phyloP scores from a whole-genome alignment of 2,797 vertebrate genomes.

The Sebastes itinus region DNA sequence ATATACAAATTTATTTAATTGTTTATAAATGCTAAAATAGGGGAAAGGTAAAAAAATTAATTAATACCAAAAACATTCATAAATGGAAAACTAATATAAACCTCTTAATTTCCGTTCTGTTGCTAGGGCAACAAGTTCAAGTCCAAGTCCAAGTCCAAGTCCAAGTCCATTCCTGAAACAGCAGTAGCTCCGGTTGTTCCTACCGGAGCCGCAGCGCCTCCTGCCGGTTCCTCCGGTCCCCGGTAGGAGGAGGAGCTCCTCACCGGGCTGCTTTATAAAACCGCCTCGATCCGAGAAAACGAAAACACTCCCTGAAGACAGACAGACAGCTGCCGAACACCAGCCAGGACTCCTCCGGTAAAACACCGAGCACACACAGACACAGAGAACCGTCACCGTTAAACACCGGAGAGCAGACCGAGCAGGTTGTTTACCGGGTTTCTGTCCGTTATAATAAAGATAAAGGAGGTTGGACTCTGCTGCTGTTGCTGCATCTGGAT shows the following conservation, averaged over 20 bases:
- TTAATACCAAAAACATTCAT: neutral
- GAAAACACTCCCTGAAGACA: conserved; percentile 77
- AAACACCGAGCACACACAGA: neutral
- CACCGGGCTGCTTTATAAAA: conserved; percentile 75
- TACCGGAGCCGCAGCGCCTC: conserved; percentile 56
- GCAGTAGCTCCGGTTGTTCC: no score
- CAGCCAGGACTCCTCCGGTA: neutral
- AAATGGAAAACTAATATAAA: neutral
- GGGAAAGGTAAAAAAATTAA: neutral
- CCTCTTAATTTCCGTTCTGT: no score
- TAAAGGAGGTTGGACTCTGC: no score
- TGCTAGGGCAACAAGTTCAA: no score
- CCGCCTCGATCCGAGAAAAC: conserved; percentile 71
- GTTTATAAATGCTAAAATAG: no score
- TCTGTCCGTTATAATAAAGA: neutral
- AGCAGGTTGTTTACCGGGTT: conserved; percentile 18
- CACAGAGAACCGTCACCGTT: conserved; percentile 19
- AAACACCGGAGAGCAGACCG: conserved; percentile 20
- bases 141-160: no score
- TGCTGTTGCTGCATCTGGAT: conserved; percentile 3
- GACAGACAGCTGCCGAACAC: conserved; percentile 42
- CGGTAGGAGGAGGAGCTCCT: conserved; percentile 74
- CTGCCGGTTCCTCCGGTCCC: conserved; percentile 48
- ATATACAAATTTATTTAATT: no score
- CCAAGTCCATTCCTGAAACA: no score